A percentile compares a stretch with the other conserved stretches of the same genome.
phyloP scores from a whole-genome alignment of 2,113 vertebrate genomes.

The Lamprotornis superbus region DNA sequence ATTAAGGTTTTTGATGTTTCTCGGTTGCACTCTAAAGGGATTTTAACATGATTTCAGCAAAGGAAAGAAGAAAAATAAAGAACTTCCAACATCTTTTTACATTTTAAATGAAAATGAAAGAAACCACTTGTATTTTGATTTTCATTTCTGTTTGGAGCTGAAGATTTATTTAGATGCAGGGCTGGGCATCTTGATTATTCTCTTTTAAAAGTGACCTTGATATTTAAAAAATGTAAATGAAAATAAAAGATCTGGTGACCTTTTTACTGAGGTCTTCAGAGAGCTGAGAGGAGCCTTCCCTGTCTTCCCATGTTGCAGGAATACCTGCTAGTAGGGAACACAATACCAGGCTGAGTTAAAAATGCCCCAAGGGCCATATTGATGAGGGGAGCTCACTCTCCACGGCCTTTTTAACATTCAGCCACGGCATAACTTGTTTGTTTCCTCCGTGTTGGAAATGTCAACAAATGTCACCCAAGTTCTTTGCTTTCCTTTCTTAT shows the following conservation, averaged over 20 bases:
- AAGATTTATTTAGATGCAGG: background rate
- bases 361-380: background rate
- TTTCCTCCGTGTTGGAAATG: constrained; percentile 71
- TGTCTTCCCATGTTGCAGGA: background rate
- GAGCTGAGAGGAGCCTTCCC: background rate
- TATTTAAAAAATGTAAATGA: constrained; percentile 23
- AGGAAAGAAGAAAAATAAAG: background rate
- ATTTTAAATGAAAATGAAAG: background rate
- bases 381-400: constrained; percentile 39
- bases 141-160: background rate
- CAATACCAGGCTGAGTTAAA: background rate
- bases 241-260: background rate
- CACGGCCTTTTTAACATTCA: constrained; percentile 71
- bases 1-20: constrained; percentile 60
- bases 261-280: constrained; percentile 22
- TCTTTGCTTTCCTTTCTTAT: constrained; percentile 42
- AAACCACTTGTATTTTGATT: background rate
- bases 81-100: background rate
- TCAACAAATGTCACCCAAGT: constrained; percentile 75
- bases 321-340: background rate
- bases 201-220: background rate
- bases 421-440: constrained; percentile 59
- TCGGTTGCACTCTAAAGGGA: background rate
- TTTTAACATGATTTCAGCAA: background rate
- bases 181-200: background rate